Base-by-base conservation (phyloP, 37 sponge, comb jelly and placozoan species). In the Cliona cf. orientalis region DNA sequence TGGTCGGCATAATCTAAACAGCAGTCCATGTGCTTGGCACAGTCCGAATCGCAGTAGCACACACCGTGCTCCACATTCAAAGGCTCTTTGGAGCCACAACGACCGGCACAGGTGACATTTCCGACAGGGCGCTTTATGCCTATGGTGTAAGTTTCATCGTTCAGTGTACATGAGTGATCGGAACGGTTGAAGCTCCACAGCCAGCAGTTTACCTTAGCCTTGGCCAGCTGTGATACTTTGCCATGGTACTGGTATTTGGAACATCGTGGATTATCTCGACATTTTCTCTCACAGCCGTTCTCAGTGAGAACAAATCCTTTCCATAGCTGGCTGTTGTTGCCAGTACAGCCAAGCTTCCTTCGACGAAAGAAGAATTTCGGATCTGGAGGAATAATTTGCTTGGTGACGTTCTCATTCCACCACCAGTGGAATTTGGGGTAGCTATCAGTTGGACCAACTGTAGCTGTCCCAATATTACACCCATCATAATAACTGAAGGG, bases 391-490 rank as follows among this genome's bases (percentile, higher is more conserved):
- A 65, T 76, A 5, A 34, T 69, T 61, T 80, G 81, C 37, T 43
- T n/a, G 21, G 14, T 26, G 12, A 17, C 68, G 37, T 84, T 64
- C 5, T 14, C 39, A 14, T 40, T 23, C 86, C 86, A 84, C 86
- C 86, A 84, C 82, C 82, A 81, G 56, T 84, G 78, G 33, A 84
- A 84, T 59, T 84, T 84, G 35, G 86, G 86, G 37, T 76, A 69
- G 3, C n/a, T 69, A 7, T 9, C 7, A 17, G 9, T 53, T 2
- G 65, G 7, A 17, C 46, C 9, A 66, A 29, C 67, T 31, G 66
- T 26, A 60, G n/a, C 6, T 14, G 63, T 41, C 25, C 80, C 80
- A 66, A 41, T 23, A 3, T 62, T 19, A 28, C 73, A 72, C 1
- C 19, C 55, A 46, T 46, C 73, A 43, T 17, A 28, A 26, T 7